phyloP scores from a whole-genome alignment of 2,797 vertebrate species.

The Thalassophryne amazonica region DNA sequence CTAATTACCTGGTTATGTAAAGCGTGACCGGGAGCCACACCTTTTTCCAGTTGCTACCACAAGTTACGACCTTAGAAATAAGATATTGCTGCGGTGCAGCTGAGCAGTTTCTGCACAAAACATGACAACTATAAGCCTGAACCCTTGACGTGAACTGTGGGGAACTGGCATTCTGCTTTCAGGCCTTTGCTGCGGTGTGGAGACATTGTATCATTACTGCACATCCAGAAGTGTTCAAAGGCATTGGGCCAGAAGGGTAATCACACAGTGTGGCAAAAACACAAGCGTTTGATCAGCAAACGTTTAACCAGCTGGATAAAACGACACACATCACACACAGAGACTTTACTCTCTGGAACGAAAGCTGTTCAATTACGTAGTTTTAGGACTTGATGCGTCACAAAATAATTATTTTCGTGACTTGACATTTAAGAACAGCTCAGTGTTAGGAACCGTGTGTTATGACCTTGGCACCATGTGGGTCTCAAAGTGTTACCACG shows the following conservation, averaged over 20 bases:
- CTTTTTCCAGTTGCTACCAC: slow-evolving; percentile 17
- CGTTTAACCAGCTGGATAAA: slow-evolving; percentile 18
- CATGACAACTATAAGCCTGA: slow-evolving; percentile 24
- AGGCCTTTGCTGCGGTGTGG: slow-evolving; percentile 36
- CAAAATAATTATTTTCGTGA: background rate
- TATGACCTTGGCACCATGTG: background rate
- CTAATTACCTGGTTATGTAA: slow-evolving; percentile 23
- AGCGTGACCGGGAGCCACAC: slow-evolving; percentile 27
- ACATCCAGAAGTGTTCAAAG: slow-evolving; percentile 22
- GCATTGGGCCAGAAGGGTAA: slow-evolving; percentile 37
- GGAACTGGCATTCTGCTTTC: slow-evolving; percentile 22
- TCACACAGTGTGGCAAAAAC: slow-evolving; percentile 56
- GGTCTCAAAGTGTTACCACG: background rate
- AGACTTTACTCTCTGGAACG: too few relatives aligned
- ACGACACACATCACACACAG: slow-evolving; percentile 7
- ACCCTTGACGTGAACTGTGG: too few relatives aligned
- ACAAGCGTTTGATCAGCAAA: slow-evolving; percentile 43
- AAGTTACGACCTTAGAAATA: slow-evolving; percentile 14
- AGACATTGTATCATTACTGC: slow-evolving; percentile 31
- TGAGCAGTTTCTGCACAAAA: slow-evolving; percentile 28
- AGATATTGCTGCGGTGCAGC: slow-evolving; percentile 11
- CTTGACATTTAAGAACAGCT: too few relatives aligned
- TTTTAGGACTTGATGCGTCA: background rate
- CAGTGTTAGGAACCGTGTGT: too few relatives aligned
- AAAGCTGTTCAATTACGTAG: background rate